Conservation (phyloP, 2,888 invertebrate genomes). For the Coleophora flavipennella region DNA sequence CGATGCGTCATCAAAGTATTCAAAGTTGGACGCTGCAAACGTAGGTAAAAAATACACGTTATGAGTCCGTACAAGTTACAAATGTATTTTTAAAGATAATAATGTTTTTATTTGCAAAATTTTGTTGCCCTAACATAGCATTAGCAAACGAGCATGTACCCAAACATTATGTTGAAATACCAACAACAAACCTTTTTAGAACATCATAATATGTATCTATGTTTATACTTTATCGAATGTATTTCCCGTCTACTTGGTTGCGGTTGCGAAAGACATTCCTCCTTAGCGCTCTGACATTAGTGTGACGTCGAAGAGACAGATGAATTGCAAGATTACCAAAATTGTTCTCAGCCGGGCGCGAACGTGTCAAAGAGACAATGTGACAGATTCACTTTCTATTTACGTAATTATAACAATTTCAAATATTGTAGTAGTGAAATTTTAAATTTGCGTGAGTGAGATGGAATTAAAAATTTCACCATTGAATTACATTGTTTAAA, state of each 20-base stretch:
- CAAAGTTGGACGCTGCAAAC: too few relatives aligned
- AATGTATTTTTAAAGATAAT: too few relatives aligned
- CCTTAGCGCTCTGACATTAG: slow-evolving; percentile 19
- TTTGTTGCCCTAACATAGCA: too few relatives aligned
- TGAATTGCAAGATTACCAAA: slow-evolving; percentile 39
- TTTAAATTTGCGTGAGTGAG: too few relatives aligned
- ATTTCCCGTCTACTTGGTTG: slow-evolving; percentile 1
- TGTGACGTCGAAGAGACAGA: slow-evolving; percentile 39
- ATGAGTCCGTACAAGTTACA: too few relatives aligned
- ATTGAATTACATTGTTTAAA: background rate
- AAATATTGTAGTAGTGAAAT: background rate
- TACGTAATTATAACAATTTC: slow-evolving; percentile 10
- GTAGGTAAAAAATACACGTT: too few relatives aligned
- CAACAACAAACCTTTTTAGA: slow-evolving; percentile 5
- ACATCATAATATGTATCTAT: too few relatives aligned
- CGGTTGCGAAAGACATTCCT: slow-evolving; percentile 1
- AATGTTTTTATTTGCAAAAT: too few relatives aligned
- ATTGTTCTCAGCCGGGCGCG: slow-evolving; percentile 29
- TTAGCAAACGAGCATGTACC: too few relatives aligned
- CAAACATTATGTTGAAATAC: slow-evolving; percentile 6
- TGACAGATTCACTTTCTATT: slow-evolving; percentile 39
- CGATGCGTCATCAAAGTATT: too few relatives aligned
- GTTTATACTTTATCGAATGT: slow-evolving; percentile 1
- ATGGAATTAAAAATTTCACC: slow-evolving; percentile 4
- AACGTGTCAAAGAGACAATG: slow-evolving; percentile 42